phyloP scores from a whole-genome alignment of 2,888 invertebrate species.

The Rhingia rostrata region DNA sequence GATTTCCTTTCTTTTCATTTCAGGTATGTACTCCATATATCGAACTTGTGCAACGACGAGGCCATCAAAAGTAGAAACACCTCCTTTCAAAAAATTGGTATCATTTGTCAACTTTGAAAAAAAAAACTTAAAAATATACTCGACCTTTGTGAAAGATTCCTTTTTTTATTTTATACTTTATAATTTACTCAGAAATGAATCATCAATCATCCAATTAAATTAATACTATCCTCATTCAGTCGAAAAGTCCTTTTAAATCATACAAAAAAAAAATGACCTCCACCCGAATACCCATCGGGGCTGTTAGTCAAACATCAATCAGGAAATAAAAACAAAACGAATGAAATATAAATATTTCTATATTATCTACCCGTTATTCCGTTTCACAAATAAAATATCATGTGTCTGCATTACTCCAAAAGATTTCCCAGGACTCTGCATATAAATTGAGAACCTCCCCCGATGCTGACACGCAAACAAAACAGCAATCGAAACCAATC shows the following conservation, averaged over 20 bases:
- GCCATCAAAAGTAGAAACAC: slow-evolving; percentile 1
- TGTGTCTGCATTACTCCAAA: slow-evolving; percentile 32
- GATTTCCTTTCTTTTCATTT: slow-evolving; percentile 17
- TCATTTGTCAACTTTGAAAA: not conserved
- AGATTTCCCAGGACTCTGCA: slow-evolving; percentile 34
- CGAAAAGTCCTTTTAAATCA: slow-evolving; percentile 37
- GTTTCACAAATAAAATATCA: not conserved
- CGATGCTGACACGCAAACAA: not conserved
- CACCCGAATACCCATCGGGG: slow-evolving; percentile 30
- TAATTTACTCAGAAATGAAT: not conserved
- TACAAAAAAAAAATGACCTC: slow-evolving; percentile 25
- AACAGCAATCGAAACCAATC: slow-evolving; percentile 20
- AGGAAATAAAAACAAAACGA: slow-evolving; percentile 20
- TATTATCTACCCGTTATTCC: not conserved
- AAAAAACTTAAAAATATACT: not conserved
- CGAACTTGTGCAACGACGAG: not conserved
- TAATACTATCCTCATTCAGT: slow-evolving; percentile 17
- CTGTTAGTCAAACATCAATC: slow-evolving; percentile 51
- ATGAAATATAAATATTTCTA: slow-evolving; percentile 23
- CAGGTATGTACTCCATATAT: slow-evolving; percentile 28
- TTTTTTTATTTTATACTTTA: too few relatives aligned
- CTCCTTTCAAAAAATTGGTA: too few relatives aligned
- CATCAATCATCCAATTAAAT: slow-evolving; percentile 52
- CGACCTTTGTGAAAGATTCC: not conserved
- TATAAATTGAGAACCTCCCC: slow-evolving; percentile 2